Evolutionary conservation across 2,113 vertebrate species (phyloP), one percentile per base, ranked within the genome.

Genomic region (Cynoglossus semilaevis): DNA sequence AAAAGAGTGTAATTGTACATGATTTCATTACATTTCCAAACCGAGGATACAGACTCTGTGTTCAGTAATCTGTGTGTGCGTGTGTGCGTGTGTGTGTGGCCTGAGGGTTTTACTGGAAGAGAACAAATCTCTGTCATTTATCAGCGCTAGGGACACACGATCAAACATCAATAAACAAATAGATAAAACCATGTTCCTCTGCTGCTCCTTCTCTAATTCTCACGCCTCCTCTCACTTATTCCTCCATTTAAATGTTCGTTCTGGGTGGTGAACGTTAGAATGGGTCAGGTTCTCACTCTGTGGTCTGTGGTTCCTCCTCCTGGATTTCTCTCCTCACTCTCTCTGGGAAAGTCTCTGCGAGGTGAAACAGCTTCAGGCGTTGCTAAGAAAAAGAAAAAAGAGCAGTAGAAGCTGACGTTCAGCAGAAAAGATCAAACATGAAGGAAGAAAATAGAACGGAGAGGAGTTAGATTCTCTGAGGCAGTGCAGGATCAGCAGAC

Each of bases 121-220:
- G 70, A 80, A 66, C 70, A 83, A 77, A 72, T 72, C 66, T 55
- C 72, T 83, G 81, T 73, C 74, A 68, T 78, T 76, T 75, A 72
- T 71, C 17, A 9, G n/a, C 70, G 51, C 49, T 53, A 75, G 55
- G 55, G 73, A 73, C 65, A 80, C 13, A 22, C 56, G 67, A 68
- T 68, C 66, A 63, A 60, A 44, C 44, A 52, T 62, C 41, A 43
- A 51, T 57, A 35, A 29, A 29, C 22, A 29, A 29, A 29, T 29
- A 29, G 22, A 29, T 29, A 29, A 6, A 29, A 29, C 6, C 3
- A 6, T 29, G 22, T 6, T 29, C 22, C 22, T 29, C 22, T 29
- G 22, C 22, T 29, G 22, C 22, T 29, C 22, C 22, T 29, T 44
- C 17, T 58, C 43, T 11, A 11, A 7, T 36, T 40, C 37, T 55